Conservation (phyloP, 2,797 vertebrate genomes). For the Gambusia yucatana region DNA sequence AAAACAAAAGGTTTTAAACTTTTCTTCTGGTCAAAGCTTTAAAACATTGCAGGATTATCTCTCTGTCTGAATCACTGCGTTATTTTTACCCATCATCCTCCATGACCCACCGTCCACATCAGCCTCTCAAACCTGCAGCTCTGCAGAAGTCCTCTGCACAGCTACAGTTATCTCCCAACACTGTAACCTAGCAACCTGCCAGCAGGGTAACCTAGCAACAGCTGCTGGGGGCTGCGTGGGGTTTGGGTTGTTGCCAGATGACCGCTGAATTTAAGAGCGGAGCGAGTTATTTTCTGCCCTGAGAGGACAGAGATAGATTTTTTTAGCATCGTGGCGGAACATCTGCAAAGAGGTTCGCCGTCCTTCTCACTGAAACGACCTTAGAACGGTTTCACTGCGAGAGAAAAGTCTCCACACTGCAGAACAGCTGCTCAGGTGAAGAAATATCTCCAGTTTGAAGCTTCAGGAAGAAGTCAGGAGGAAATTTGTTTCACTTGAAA, state of each 20-base stretch:
- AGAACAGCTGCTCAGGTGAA: not conserved
- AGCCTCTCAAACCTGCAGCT: not conserved
- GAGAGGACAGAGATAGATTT: constrained; percentile 2
- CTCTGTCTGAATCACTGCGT: not conserved
- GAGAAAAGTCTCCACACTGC: not conserved
- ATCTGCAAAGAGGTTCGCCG: not conserved
- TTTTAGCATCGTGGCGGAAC: not conserved
- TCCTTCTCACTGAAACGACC: not conserved
- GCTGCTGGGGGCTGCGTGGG: constrained; percentile 23
- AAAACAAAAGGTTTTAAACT: not conserved
- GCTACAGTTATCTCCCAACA: constrained; percentile 23
- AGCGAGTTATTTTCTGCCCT: constrained; percentile 35
- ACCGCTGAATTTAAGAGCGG: constrained; percentile 26
- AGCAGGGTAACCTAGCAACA: constrained; percentile 56
- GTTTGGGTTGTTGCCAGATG: constrained; percentile 30
- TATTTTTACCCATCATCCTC: not conserved
- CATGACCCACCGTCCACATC: not conserved
- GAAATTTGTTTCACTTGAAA: not conserved
- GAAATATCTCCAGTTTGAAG: not conserved
- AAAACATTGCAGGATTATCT: not conserved
- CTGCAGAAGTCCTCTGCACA: constrained; percentile 9
- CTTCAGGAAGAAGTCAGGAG: not conserved
- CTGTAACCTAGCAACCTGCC: constrained; percentile 53
- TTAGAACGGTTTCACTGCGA: not conserved
- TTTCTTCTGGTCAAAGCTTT: not conserved